Evolutionary conservation across 2,888 invertebrate species (phyloP), one percentile per base, ranked within the genome.

Genomic region (Endotricha flammealis): DNA sequence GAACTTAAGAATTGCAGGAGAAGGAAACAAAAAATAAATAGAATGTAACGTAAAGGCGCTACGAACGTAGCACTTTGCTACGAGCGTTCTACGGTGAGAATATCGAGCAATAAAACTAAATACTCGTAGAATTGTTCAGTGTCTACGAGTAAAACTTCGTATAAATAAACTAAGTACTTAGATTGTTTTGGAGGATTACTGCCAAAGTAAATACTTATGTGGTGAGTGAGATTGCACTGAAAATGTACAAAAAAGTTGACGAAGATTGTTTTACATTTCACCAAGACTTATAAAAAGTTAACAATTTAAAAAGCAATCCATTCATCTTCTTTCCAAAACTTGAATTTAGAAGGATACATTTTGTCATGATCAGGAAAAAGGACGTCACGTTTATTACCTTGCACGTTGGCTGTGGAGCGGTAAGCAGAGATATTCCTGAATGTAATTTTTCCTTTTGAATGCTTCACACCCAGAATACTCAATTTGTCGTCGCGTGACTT

Each of bases 31-130:
- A 20, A 20, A 20, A 20, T 20, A 20, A 20, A 20, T 20, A 20
- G 20, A 7, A 2, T 20, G 8, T 20, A 16, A 16, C 6, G 16
- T 7, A 27, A 28, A 9, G 2, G 22, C 12, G 32, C 41, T 44
- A 40, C 43, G 31, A 17, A 12, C 43, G 44, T 46, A 49, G 49
- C 44, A 40, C 41, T 41, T 40, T 32, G 40, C 44, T 44, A 46
- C 43, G 37, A 13, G 16, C 23, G 29, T 24, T 36, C 36, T 38
- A 33, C 38, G 36, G 29, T 36, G 31, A 33, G 32, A 27, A 33
- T 12, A 20, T 24, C n/a, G 10, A 25, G 31, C 34, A 29, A 29
- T 31, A 34, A 37, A 39, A 33, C 32, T 33, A 27, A 33, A 33
- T 33, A 33, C 32, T 33, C 29, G 22, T 29, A 25, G 13, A 14